Base-by-base conservation (phyloP, 2,888 invertebrate genomes). In the Galeopsomyia nigrocyanea region DNA sequence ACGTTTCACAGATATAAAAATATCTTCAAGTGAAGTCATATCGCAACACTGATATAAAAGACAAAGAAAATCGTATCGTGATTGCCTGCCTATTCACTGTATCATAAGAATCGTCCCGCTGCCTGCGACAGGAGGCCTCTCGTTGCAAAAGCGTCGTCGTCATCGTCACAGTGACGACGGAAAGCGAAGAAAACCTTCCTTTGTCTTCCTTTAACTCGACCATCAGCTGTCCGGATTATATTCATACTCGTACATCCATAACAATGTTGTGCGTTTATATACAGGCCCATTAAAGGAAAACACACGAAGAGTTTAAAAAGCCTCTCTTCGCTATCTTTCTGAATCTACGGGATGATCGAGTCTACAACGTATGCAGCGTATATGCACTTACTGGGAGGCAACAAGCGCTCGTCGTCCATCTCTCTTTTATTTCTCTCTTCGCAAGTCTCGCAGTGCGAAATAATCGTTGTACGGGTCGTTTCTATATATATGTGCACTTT, bases 11-110 rank as follows among this genome's bases (percentile, higher is more conserved):
- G 72, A 55, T 64, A 58, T 19, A 62, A 51, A 56, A 57, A 22
- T 22, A 22, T 51, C 53, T 55, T 55, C 46, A 68, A 57, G 55
- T n/a, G 47, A 68, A 73, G 65, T 68, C 60, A 68, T 19, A 26
- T 51, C 19, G 31, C 49, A n/a, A 62, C 5, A 39, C 68, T 53
- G 64, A 73, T 68, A 61, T 26, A 26, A 26, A 67, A 53, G 50
- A 46, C 21, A 21, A 60, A 50, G 26, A 60, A 56, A 47, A 60
- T 51, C 51, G 56, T 58, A 50, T 55, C 50, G 57, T 26, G 63
- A 58, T 5, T 56, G 56, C 61, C 65, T n/a, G 26, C 57, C 19
- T 56, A 64, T 50, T 17, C 55, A n/a, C 21, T 26, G 26, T 26
- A 26, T 5, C 5, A 26, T 49, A 17, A 53, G 2, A 47, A 13